Base-by-base conservation (phyloP, 1,140 invertebrate species). In the Bicyclus anynana region DNA sequence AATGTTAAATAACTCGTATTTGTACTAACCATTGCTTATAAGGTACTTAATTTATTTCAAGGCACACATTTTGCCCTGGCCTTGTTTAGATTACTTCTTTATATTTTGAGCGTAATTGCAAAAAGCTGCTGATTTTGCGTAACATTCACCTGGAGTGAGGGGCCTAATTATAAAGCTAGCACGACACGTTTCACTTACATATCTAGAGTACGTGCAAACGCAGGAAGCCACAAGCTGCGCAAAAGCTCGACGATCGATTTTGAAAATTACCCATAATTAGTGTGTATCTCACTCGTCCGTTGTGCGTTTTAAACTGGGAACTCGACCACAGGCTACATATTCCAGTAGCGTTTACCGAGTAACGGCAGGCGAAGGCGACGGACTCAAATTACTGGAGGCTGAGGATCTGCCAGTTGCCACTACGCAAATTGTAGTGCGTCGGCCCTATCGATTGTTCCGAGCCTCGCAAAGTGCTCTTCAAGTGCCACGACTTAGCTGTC, bases 251-350 rank as follows among this genome's bases (percentile, higher is more conserved):
- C 80, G 73, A 82, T 80, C 83, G 80, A 85, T 88, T 88, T 85
- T 85, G 75, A 85, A 88, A 88, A 86, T 86, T 88, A 72, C 80
- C 81, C 79, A 75, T 78, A 88, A 88, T 88, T 88, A 88, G 76
- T 74, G 75, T 84, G 81, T 80, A 84, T 84, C 79, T 80, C 73
- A 76, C 73, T 82, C 72, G 73, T 73, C 70, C 63, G 77, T 71
- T 72, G 71, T 75, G 62, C 78, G 68, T 82, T 85, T 83, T 73
- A 84, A 80, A 80, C 67, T 76, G 75, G 70, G 78, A 79, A 77
- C 59, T 63, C 71, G 71, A 83, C 77, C 79, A 82, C 75, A 77
- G 78, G 77, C 71, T 77, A 75, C 67, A 80, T 84, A 87, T 84
- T 86, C 83, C 85, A 80, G 85, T 88, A 88, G 85, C 85, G 67